Base-by-base conservation (phyloP, 2,113 vertebrate genomes). In the Boleophthalmus pectinirostris region DNA sequence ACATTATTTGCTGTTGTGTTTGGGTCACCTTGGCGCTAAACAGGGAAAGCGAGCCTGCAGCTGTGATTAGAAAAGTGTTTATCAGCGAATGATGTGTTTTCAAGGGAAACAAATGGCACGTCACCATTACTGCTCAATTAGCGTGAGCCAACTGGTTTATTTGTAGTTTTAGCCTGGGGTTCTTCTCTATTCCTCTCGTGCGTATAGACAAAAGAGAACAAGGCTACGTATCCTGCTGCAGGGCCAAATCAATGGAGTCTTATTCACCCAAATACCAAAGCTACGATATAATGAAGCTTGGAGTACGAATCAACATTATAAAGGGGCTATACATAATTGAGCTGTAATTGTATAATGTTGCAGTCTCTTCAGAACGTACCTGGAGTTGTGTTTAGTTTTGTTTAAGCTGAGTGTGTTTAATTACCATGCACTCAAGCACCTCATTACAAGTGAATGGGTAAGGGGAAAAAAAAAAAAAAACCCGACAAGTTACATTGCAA, bases 131-230 rank as follows among this genome's bases (percentile, higher is more conserved):
- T 72, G 88, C 81, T 72, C 81, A 79, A 65, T 90, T 91, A 93
- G 89, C 68, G 47, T 75, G 65, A 90, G 77, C 87, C 91, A 91
- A 91, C 93, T 95, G 91, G 92, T 94, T 94, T 93, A 91, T 91
- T 91, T 82, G 83, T 79, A 71, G 72, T 66, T 86, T 89, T 86
- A 81, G 87, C 90, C 70, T 38, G 65, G 56, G 84, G 91, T 85
- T 84, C 72, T 81, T 53, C 70, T 46, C 63, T 77, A 75, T 20
- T 51, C 77, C 46, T 61, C 60, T 23, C 75, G 73, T 33, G 72
- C 82, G 91, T 82, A 83, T 92, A 23, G n/a, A 87, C 79, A 85
- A 90, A 69, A 79, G 33, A 18, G 51, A 53, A 82, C 81, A 29
- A 77, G 51, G 29, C 16, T 54, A 64, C 29, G 72, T 60, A 68